Base-by-base conservation (phyloP, 1,140 invertebrate genomes). In the Drosophila gunungcola region DNA sequence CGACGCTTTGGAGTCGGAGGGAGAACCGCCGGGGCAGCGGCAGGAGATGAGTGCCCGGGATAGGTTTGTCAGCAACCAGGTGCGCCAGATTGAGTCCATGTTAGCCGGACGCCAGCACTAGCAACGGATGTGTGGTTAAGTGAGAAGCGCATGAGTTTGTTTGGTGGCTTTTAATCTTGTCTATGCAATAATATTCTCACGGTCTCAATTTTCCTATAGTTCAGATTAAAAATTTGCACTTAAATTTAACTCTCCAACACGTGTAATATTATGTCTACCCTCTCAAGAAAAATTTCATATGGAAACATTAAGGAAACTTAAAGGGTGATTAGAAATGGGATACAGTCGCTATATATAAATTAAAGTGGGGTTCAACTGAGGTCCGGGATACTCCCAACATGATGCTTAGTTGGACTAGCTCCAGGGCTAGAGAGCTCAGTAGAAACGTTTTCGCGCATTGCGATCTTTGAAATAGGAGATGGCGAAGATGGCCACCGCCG, bases 381-480 rank as follows among this genome's bases (percentile, higher is more conserved):
- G 77, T 68, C 51, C 49, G 57, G 36, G 13, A 38, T 36, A 38
- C 39, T 46, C 36, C 27, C 45, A 38, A 58, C 38, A 29, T 36
- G 57, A 51, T 69, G 29, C 25, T 39, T 21, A 38, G 55, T 39
- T 60, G 45, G 36, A 70, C 64, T 70, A 70, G 67, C 51, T 39
- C 53, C 5, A 25, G 29, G 3, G 41, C 38, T 13, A 7, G 6
- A 9, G 11, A 25, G 25, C 65, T 79, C 53, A 99, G 91, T 99
- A 99, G 83, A 99, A 97, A 80, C 97, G 94, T 93, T 98, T 99
- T 89, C 97, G 94, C 75, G 95, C 96, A 74, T 97, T 96, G 90
- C 98, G 97, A 91, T 98, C 98, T 90, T 98, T 97, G 91, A 98
- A 98, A 85, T 97, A 95, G 93, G 98, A 96, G 58, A 98, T 97